A percentile compares a stretch with the other conserved stretches of the same genome.
These are phyloP conservation scores for Alligator mississippiensis DNA, from an alignment of 2,113 vertebrate genomes.

Conservation along the genomic window DNA sequence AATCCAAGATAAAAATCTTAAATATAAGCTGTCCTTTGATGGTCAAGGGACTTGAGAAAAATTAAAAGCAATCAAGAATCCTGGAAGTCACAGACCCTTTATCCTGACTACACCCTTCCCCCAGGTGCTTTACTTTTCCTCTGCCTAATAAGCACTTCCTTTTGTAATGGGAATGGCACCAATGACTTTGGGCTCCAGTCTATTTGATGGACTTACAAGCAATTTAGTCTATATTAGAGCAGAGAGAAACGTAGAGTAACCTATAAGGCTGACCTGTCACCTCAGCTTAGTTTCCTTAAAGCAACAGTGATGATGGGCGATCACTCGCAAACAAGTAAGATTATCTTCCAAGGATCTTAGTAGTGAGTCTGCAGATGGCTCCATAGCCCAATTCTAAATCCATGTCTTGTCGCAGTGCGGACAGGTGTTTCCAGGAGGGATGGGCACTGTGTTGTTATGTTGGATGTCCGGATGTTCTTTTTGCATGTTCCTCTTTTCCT, in stretches of 20 bases:
- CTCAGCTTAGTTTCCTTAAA: no score
- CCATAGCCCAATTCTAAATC: no score
- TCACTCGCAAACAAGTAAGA: no score
- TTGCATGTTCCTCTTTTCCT: no score
- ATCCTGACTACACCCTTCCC: accelerated
- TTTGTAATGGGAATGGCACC: neutral
- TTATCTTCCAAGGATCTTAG: no score
- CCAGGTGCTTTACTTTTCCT: accelerated
- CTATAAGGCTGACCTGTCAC: no score
- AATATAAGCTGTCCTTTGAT: neutral
- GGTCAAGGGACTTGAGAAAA: neutral
- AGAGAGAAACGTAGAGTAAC: accelerated
- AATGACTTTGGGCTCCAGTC: neutral
- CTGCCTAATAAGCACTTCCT: neutral
- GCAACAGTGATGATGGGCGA: no score
- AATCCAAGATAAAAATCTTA: neutral
- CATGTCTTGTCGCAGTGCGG: no score
- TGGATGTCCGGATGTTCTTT: no score
- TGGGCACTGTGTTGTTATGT: no score
- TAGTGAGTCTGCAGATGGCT: no score
- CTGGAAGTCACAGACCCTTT: neutral
- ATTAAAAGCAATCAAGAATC: neutral
- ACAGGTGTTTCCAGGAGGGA: no score
- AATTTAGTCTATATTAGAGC: neutral
- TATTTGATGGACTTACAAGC: neutral